Evolutionary conservation across 2,888 invertebrate genomes (phyloP).

Genomic region (Nebria brevicollis): DNA sequence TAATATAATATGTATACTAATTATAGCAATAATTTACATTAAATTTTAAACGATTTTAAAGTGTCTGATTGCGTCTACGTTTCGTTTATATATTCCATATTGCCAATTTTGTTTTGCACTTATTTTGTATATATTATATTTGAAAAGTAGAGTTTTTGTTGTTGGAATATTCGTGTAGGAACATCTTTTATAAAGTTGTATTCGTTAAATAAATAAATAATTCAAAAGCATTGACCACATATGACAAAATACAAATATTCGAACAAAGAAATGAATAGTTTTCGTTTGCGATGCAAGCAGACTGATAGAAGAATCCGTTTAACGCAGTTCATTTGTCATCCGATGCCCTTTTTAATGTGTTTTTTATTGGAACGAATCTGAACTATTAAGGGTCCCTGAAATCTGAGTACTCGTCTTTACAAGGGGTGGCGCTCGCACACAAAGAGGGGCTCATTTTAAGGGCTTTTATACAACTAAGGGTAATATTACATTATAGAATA

Average conservation of each 20-base stretch:
- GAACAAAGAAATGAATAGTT: neutral
- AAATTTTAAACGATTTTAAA: conserved; percentile 33
- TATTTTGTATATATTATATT: too few relatives aligned
- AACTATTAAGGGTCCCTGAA: conserved; percentile 57
- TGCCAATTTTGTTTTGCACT: too few relatives aligned
- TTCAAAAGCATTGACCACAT: neutral
- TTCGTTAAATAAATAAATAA: too few relatives aligned
- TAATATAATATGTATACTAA: conserved; percentile 43
- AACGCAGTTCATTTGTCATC: conserved; percentile 54
- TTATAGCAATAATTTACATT: conserved; percentile 36
- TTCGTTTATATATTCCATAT: neutral
- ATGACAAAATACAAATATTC: conserved; percentile 5
- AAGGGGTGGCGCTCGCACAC: conserved; percentile 55
- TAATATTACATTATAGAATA: conserved; percentile 57
- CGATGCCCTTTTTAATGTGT: conserved; percentile 56
- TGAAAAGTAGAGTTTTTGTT: too few relatives aligned
- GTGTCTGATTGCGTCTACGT: neutral
- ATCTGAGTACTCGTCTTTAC: conserved; percentile 55
- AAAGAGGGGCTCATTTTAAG: conserved; percentile 61
- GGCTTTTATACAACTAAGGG: conserved; percentile 59
- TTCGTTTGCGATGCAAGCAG: conserved; percentile 15
- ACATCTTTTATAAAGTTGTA: too few relatives aligned
- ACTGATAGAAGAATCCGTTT: conserved; percentile 45
- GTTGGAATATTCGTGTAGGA: too few relatives aligned
- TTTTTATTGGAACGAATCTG: conserved; percentile 58